Evolutionary conservation across 1,140 invertebrate species (phyloP), one percentile per base, ranked within the genome.

Genomic region (Drosophila ficusphila): DNA sequence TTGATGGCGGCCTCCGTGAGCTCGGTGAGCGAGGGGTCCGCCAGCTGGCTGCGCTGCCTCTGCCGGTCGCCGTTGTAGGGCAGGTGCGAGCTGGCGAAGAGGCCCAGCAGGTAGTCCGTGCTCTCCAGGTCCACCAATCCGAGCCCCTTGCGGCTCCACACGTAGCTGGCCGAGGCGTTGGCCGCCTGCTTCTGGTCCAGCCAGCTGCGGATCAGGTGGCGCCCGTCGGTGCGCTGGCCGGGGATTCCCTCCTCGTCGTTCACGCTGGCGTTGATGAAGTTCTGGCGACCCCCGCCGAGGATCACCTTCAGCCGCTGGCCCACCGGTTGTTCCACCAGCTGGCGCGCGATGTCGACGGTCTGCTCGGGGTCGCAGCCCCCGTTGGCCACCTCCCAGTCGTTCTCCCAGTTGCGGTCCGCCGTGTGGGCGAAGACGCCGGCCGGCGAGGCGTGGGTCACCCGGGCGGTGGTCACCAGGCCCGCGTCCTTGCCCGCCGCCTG

Each of bases 1-100:
- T 94, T 93, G 27, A 98, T 94, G 1, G 97, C 97, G 9, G 95
- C 94, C 64, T 95, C 93, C 0, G 96, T 96, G 93, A 98, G 96
- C 83, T 98, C 96, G 0, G 94, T 94, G 0, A 98, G 91, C 1
- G 96, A 95, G 0, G 96, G 96, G 90, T 96, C 81, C 2, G 79
- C 83, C 38, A 79, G 34, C n/a, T 64, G 64, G 18, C 76, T 65
- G 25, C 68, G 58, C 92, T 79, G 94, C 11, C 81, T 44, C 0
- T 8, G 27, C 79, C 86, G 34, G 68, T 93, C 86, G n/a, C 93
- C 74, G 64, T 93, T 88, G 48, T 93, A 93, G n/a, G 90, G 91
- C 76, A 93, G 58, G 51, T 93, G 92, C 7, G 69, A 91, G 5
- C 33, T 49, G 41, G 92, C 92, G 58, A 92, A 95, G 67, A 93